Evolutionary conservation across 2,797 vertebrate species (phyloP).

Genomic region (Meda fulgida): DNA sequence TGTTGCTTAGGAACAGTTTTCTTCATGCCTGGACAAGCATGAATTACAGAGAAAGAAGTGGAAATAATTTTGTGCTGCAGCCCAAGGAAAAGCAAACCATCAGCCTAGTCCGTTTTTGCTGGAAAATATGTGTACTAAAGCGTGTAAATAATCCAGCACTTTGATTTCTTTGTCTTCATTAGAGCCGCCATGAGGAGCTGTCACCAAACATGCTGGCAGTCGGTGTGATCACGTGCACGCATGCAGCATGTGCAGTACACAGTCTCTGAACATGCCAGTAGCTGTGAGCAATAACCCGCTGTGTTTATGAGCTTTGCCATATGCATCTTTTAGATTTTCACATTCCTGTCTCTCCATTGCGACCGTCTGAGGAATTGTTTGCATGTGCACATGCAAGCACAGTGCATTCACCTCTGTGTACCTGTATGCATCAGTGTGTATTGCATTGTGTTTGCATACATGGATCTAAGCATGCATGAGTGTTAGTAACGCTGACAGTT

Average conservation of each 20-base stretch:
- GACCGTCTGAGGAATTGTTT: conserved; percentile 25
- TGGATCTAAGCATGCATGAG: conserved; percentile 17
- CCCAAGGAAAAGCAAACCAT: conserved; percentile 13
- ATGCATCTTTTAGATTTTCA: conserved; percentile 45
- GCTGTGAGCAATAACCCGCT: conserved; percentile 51
- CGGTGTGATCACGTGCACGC: not conserved
- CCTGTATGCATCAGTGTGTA: not conserved
- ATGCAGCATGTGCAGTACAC: conserved; percentile 23
- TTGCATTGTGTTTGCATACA: not conserved
- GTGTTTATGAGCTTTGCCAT: conserved; percentile 57
- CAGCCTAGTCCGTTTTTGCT: not conserved
- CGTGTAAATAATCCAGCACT: conserved; percentile 11
- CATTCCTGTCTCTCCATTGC: conserved; percentile 10
- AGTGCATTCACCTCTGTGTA: not conserved
- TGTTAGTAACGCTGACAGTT: conserved; percentile 26
- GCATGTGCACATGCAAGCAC: not conserved
- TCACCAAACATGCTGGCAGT: conserved; percentile 1
- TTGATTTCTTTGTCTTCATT: conserved; percentile 1
- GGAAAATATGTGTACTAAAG: not conserved
- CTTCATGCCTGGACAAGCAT: conserved; percentile 23
- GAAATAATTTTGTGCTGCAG: not conserved
- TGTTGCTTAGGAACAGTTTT: conserved; percentile 43
- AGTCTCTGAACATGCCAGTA: conserved; percentile 51
- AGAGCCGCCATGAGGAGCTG: not conserved
- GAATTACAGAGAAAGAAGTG: conserved; percentile 18